Conservation (phyloP, 30 jellyfish, hydroid and myxozoan species). For the Rhopilema esculentum region DNA sequence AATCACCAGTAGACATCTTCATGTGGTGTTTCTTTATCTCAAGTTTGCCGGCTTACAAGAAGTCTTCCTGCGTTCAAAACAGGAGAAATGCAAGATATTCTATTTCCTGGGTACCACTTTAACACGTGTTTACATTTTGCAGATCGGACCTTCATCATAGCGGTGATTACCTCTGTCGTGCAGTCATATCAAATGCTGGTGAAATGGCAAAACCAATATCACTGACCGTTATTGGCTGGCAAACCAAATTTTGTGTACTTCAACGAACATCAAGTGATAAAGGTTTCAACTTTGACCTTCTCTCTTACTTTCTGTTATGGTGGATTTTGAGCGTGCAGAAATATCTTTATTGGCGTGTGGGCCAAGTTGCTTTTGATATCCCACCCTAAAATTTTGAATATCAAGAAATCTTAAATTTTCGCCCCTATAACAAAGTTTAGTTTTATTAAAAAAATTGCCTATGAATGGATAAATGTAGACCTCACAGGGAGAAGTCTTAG, state of each 20-base stretch:
- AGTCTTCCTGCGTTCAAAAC: no score
- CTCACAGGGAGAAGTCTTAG: neutral
- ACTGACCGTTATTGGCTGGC: slow-evolving; percentile 57
- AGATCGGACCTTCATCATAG: slow-evolving; percentile 48
- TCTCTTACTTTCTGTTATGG: neutral
- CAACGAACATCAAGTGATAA: slow-evolving; percentile 9
- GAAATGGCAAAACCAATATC: slow-evolving; percentile 18
- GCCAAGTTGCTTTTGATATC: no score
- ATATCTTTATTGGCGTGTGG: no score
- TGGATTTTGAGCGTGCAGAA: no score
- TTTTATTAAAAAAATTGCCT: neutral
- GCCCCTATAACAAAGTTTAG: neutral
- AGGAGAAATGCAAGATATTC: no score
- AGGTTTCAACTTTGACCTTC: slow-evolving; percentile 31
- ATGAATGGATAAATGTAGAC: neutral
- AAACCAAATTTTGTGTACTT: slow-evolving; percentile 50
- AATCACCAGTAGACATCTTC: no score
- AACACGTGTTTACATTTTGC: no score
- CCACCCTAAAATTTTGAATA: no score
- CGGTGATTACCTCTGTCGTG: slow-evolving; percentile 52
- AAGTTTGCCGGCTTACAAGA: no score
- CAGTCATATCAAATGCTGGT: slow-evolving; percentile 13
- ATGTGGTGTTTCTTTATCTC: no score
- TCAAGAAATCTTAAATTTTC: no score
- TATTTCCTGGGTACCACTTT: no score